A percentile compares a stretch with the other conserved stretches of the same genome.
Evolutionary conservation across 2,113 vertebrate genomes (phyloP).

Genomic region (Peromyscus californicus): DNA sequence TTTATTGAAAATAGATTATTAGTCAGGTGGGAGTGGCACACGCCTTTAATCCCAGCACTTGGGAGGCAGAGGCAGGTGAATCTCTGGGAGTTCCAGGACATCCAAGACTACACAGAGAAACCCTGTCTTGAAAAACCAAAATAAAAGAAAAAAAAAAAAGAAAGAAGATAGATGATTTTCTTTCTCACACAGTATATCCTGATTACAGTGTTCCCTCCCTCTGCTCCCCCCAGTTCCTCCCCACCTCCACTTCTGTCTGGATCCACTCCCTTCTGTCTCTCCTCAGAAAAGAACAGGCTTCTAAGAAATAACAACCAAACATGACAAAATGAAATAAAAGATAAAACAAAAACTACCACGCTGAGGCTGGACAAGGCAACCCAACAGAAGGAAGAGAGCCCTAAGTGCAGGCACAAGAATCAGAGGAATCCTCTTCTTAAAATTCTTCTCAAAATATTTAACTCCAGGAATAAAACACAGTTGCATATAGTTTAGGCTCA

Average conservation of each 20-base stretch:
- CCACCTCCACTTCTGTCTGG: background rate
- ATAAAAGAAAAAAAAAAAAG: no score
- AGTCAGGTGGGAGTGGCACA: fast-evolving
- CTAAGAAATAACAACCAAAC: background rate
- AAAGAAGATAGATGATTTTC: background rate
- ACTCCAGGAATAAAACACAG: background rate
- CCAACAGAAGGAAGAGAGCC: background rate
- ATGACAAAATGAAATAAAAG: background rate
- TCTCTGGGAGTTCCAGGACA: no score
- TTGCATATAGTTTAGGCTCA: background rate
- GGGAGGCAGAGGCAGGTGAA: no score
- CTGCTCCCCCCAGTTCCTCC: background rate
- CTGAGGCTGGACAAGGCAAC: background rate
- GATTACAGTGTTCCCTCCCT: background rate
- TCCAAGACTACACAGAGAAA: no score
- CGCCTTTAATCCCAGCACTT: no score
- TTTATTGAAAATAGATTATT: conserved; percentile 26
- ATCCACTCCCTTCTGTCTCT: background rate
- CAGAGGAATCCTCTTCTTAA: background rate
- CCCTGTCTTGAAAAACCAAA: no score
- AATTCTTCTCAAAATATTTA: conserved; percentile 13
- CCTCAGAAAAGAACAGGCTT: background rate
- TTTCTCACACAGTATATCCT: background rate
- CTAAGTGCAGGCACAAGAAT: background rate
- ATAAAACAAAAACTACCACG: background rate